Percentiles rank a stretch among this genome's conserved stretches.
These are phyloP conservation scores for Zosterops hypoxanthus DNA, from an alignment of 2,113 vertebrate species.

Conservation along the genomic window DNA sequence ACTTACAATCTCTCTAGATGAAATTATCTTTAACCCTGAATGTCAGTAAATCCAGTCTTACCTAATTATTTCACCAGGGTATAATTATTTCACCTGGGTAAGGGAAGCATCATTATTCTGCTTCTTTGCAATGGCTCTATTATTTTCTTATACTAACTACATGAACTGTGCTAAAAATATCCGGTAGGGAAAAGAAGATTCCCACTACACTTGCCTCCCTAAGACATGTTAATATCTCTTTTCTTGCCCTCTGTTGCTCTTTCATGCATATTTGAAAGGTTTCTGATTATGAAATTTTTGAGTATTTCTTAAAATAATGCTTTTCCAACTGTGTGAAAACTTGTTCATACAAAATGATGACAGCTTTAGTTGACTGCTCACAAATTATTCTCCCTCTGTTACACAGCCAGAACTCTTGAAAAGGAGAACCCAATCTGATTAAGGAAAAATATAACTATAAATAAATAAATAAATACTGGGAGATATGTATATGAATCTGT, in stretches of 20 bases:
- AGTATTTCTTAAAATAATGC: neutral
- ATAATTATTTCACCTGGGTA: slow-evolving; percentile 45
- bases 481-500: neutral
- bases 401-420: neutral
- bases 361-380: neutral
- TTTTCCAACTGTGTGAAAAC: neutral
- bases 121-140: neutral
- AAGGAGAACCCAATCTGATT: neutral
- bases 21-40: neutral
- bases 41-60: slow-evolving; percentile 11
- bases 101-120: slow-evolving; percentile 5
- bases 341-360: neutral
- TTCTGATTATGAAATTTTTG: neutral
- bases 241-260: neutral
- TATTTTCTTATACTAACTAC: neutral
- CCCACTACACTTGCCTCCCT: neutral
- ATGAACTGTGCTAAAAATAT: neutral
- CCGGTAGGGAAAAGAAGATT: neutral
- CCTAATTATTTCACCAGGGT: slow-evolving; percentile 38
- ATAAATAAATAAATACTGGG: neutral
- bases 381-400: neutral
- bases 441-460: neutral
- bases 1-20: neutral
- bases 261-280: neutral
- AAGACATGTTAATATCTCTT: neutral